Percentiles rank a stretch among this genome's conserved stretches.
Conservation (phyloP, 2,113 vertebrate species). For the Forbesichthys papilliferus region DNA sequence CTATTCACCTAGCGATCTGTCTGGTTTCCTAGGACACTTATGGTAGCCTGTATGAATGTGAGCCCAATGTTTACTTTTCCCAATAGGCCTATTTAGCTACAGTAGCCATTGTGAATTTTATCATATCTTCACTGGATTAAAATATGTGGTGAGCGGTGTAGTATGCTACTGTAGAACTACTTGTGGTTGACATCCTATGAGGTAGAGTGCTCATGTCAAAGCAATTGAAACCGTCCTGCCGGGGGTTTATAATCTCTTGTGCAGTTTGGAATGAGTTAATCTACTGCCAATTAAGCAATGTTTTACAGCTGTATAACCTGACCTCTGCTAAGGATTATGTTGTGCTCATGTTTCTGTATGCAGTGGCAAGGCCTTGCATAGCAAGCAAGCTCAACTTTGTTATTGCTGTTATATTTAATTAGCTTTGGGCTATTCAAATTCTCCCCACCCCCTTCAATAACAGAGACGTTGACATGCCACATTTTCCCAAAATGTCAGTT, state of each 20-base stretch:
- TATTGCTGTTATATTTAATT: not conserved
- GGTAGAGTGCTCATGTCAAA: not conserved
- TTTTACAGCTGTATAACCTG: constrained; percentile 3
- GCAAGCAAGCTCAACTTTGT: not conserved
- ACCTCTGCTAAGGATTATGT: not conserved
- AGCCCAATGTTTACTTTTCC: too few relatives aligned
- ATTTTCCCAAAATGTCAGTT: constrained; percentile 9
- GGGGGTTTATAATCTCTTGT: not conserved
- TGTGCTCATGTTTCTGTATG: constrained; percentile 10
- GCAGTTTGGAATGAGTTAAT: not conserved
- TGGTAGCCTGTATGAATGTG: not conserved
- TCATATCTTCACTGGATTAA: not conserved
- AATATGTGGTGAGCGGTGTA: not conserved
- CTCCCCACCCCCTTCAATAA: not conserved
- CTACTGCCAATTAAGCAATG: not conserved
- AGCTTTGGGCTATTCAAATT: not conserved
- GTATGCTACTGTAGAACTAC: not conserved
- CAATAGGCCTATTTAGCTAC: too few relatives aligned
- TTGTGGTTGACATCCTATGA: not conserved
- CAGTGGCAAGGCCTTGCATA: not conserved
- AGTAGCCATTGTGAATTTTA: too few relatives aligned
- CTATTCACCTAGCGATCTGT: not conserved
- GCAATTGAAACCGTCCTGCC: not conserved
- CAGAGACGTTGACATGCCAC: not conserved
- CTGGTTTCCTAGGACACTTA: constrained; percentile 2